These are phyloP conservation scores for Drosophila ficusphila DNA, from an alignment of 1,140 invertebrate species.

Conservation along the genomic window DNA sequence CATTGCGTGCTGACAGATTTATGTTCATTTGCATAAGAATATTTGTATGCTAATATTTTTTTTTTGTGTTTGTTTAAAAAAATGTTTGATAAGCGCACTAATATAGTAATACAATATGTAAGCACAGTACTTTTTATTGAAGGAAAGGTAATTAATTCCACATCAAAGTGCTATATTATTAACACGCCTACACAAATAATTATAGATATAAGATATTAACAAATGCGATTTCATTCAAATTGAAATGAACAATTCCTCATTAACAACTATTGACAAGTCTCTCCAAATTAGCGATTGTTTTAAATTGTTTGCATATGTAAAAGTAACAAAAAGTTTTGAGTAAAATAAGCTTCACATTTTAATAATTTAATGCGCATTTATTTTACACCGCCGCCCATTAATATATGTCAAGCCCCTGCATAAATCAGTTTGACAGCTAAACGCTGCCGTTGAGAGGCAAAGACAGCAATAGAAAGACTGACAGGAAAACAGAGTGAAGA, in stretches of 20 bases:
- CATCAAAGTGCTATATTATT: not conserved
- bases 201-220: not conserved
- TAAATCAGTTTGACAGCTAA: slow-evolving; percentile 66
- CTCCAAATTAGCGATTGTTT: slow-evolving; percentile 20
- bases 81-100: slow-evolving; percentile 1
- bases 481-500: not conserved
- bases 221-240: slow-evolving; percentile 16
- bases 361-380: slow-evolving; percentile 67
- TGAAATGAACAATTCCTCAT: slow-evolving; percentile 23
- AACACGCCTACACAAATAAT: not conserved
- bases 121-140: not conserved
- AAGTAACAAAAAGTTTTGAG: slow-evolving; percentile 6
- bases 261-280: slow-evolving; percentile 21
- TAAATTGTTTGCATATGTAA: slow-evolving; percentile 29
- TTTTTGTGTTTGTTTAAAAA: slow-evolving; percentile 16
- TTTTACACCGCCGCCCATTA: slow-evolving; percentile 51
- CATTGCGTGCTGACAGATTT: slow-evolving; percentile 79
- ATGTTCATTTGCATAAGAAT: slow-evolving; percentile 64
- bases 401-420: slow-evolving; percentile 54
- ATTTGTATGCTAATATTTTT: slow-evolving; percentile 26
- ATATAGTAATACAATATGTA: slow-evolving; percentile 4
- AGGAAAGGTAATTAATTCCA: not conserved
- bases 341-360: slow-evolving; percentile 47
- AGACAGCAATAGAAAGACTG: slow-evolving; percentile 1
- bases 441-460: slow-evolving; percentile 34